phyloP scores from a whole-genome alignment of 1,140 invertebrate genomes.

The Sminthurides bifidus region DNA sequence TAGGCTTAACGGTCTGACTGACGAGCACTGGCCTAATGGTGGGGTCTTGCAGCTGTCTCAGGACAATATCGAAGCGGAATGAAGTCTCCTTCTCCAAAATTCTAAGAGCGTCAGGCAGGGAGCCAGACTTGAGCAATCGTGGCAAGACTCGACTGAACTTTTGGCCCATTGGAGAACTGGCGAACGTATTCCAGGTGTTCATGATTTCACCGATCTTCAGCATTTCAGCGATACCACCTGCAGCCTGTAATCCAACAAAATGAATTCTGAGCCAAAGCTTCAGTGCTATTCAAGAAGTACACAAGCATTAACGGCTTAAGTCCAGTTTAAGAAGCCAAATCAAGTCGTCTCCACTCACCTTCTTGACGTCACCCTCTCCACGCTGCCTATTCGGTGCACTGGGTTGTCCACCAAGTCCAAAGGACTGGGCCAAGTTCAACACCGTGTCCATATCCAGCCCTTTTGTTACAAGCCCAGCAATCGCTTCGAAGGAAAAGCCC shows the following conservation, averaged over 20 bases:
- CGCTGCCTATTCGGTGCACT: slow-evolving; percentile 2
- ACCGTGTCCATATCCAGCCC: slow-evolving; percentile 28
- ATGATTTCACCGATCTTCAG: slow-evolving; percentile 21
- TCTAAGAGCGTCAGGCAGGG: slow-evolving; percentile 27
- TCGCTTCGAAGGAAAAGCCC: slow-evolving; percentile 26
- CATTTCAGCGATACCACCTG: slow-evolving; percentile 18
- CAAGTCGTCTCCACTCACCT: too few relatives aligned
- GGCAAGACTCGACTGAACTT: slow-evolving; percentile 27
- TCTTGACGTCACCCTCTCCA: slow-evolving; percentile 11
- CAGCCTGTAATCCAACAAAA: too few relatives aligned
- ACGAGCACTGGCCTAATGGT: slow-evolving; percentile 22
- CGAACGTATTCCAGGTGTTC: slow-evolving; percentile 21
- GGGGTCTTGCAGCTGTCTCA: slow-evolving; percentile 24
- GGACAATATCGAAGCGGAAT: slow-evolving; percentile 27
- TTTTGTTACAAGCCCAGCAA: slow-evolving; percentile 16
- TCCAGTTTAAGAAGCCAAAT: too few relatives aligned
- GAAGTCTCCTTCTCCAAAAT: slow-evolving; percentile 29
- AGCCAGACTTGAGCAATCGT: slow-evolving; percentile 22
- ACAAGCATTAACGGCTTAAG: too few relatives aligned
- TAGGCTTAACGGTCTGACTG: slow-evolving; percentile 20
- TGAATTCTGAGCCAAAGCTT: too few relatives aligned
- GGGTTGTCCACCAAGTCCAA: slow-evolving; percentile 8
- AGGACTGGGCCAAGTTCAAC: slow-evolving; percentile 19
- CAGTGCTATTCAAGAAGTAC: too few relatives aligned
- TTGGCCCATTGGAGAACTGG: slow-evolving; percentile 23